Conservation (phyloP, 2,888 invertebrate genomes). For the Spisula subtruncata region DNA sequence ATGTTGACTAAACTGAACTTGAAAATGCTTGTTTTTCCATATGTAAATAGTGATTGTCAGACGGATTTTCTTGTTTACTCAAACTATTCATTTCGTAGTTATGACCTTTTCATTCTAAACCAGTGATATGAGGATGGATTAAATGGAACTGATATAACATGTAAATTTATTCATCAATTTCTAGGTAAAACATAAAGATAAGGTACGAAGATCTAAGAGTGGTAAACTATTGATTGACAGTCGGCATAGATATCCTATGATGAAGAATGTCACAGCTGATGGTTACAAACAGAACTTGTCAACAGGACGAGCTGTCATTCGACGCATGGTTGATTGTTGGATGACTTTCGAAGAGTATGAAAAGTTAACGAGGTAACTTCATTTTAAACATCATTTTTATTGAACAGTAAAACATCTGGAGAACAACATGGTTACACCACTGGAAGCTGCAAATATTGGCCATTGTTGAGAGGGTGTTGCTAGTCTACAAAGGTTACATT, state of each 20-base stretch:
- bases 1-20: too few relatives aligned
- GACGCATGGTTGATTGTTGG: conserved; percentile 84
- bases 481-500: too few relatives aligned
- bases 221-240: conserved; percentile 80
- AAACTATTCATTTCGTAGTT: too few relatives aligned
- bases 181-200: conserved; percentile 78
- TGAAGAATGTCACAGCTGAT: conserved; percentile 70
- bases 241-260: conserved; percentile 79
- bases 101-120: too few relatives aligned
- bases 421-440: too few relatives aligned
- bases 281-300: conserved; percentile 82
- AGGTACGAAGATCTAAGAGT: conserved; percentile 78
- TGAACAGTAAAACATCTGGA: neutral
- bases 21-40: too few relatives aligned
- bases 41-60: too few relatives aligned
- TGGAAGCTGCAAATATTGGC: too few relatives aligned
- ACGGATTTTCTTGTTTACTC: too few relatives aligned
- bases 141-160: too few relatives aligned
- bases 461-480: too few relatives aligned
- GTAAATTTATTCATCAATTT: neutral
- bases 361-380: conserved; percentile 79
- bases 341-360: conserved; percentile 87
- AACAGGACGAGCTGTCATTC: conserved; percentile 84
- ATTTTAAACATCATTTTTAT: neutral
- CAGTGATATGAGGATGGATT: too few relatives aligned